phyloP scores from a whole-genome alignment of 2,797 vertebrate species.

The Enteromius radiatus region DNA sequence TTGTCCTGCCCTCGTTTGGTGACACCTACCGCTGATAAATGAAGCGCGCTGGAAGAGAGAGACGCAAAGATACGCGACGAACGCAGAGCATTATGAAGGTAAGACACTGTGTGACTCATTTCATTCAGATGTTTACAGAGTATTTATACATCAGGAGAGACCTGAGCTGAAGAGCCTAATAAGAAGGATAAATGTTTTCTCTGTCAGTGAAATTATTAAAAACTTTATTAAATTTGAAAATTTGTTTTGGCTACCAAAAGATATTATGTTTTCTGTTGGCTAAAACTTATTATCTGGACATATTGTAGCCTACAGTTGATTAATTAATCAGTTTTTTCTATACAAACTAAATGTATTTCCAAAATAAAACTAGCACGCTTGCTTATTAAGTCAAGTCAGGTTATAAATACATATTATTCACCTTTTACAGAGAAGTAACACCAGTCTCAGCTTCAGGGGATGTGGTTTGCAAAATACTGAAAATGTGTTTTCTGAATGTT shows the following conservation, averaged over 20 bases:
- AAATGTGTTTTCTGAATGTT: no score
- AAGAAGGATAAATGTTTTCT: not conserved
- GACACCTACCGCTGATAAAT: not conserved
- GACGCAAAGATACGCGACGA: not conserved
- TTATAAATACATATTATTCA: not conserved
- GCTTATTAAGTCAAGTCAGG: not conserved
- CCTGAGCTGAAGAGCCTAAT: no score
- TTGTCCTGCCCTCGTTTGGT: not conserved
- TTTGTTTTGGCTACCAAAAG: not conserved
- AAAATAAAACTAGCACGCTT: not conserved
- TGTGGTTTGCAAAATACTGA: no score
- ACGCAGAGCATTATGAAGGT: not conserved
- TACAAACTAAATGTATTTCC: not conserved
- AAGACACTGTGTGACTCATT: not conserved
- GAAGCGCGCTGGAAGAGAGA: not conserved
- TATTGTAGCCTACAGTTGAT: not conserved
- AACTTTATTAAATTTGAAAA: not conserved
- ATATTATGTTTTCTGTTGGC: not conserved
- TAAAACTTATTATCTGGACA: not conserved
- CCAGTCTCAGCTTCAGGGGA: no score
- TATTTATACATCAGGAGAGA: not conserved
- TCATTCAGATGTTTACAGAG: not conserved
- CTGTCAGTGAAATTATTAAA: not conserved
- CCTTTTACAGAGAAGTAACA: not conserved
- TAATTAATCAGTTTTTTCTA: not conserved